Evolutionary conservation across 2,797 vertebrate genomes (phyloP).

Genomic region (Esox masquinongy): DNA sequence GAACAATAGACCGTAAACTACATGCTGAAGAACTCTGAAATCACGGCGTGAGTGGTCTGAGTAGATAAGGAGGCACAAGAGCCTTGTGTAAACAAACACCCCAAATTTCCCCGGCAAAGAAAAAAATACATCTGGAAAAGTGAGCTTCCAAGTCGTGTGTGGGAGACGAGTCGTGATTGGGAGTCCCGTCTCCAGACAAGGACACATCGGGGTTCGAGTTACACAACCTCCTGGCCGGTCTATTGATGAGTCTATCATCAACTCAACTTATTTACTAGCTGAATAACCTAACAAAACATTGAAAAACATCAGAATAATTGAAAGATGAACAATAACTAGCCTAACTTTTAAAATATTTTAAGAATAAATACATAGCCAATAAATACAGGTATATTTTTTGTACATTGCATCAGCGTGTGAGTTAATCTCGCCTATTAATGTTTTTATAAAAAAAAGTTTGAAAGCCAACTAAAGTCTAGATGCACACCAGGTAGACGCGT

Average conservation of each 20-base stretch:
- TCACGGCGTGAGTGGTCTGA: slow-evolving; percentile 78
- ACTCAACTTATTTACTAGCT: background rate
- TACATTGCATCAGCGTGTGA: no score
- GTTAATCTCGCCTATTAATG: no score
- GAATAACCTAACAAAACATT: background rate
- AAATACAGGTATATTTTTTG: no score
- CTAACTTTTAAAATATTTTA: background rate
- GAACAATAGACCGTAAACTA: slow-evolving; percentile 75
- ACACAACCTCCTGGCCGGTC: slow-evolving; percentile 49
- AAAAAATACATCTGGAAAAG: slow-evolving; percentile 76
- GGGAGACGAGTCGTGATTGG: slow-evolving; percentile 79
- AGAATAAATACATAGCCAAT: no score
- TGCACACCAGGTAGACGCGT: no score
- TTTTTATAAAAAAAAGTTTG: no score
- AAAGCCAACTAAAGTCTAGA: no score
- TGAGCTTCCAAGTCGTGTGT: slow-evolving; percentile 65
- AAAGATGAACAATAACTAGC: background rate
- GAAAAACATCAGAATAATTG: background rate
- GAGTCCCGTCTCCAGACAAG: slow-evolving; percentile 49
- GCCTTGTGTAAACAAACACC: slow-evolving; percentile 77
- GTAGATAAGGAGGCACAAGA: slow-evolving; percentile 75
- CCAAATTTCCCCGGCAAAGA: slow-evolving; percentile 44
- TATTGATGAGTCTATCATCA: slow-evolving; percentile 11
- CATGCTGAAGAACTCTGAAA: slow-evolving; percentile 72
- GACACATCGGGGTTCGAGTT: slow-evolving; percentile 65